Percentiles rank a stretch among this genome's conserved stretches.
These are phyloP conservation scores for Eulemur mongoz DNA, from an alignment of 2,797 vertebrate species.

Conservation along the genomic window DNA sequence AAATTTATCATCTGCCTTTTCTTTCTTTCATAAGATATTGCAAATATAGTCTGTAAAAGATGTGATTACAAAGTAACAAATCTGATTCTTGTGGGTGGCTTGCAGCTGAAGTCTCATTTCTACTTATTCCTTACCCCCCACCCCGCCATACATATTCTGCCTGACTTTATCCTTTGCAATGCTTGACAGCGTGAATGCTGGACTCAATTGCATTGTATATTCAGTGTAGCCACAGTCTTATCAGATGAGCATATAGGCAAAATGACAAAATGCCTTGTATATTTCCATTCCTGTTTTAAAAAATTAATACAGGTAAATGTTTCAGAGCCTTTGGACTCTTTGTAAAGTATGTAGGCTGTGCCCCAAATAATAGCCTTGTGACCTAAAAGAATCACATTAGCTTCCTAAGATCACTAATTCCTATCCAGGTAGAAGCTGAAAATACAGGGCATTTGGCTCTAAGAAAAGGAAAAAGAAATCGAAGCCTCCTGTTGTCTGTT, in stretches of 20 bases:
- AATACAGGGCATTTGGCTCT: neutral
- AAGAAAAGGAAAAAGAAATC: constrained; percentile 56
- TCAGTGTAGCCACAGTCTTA: neutral
- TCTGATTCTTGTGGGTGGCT: neutral
- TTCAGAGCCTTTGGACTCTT: neutral
- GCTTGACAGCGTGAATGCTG: neutral
- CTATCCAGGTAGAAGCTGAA: neutral
- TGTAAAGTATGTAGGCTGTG: constrained; percentile 22
- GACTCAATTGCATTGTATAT: neutral
- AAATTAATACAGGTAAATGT: constrained; percentile 12
- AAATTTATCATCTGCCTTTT: constrained; percentile 7
- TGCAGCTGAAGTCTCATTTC: neutral
- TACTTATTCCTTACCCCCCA: neutral
- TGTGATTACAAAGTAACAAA: neutral
- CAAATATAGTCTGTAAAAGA: neutral
- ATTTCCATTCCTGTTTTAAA: constrained; percentile 30
- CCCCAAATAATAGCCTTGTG: constrained; percentile 16
- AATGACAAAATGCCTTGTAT: neutral
- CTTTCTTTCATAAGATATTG: neutral
- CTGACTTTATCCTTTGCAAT: neutral
- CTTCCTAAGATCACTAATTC: constrained; percentile 28
- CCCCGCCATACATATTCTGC: fast-evolving
- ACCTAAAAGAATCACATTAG: constrained; percentile 37
- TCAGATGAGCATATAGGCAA: neutral
- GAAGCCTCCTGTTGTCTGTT: neutral